Evolutionary conservation across 2,797 vertebrate species (phyloP).

Genomic region (Parambassis ranga): DNA sequence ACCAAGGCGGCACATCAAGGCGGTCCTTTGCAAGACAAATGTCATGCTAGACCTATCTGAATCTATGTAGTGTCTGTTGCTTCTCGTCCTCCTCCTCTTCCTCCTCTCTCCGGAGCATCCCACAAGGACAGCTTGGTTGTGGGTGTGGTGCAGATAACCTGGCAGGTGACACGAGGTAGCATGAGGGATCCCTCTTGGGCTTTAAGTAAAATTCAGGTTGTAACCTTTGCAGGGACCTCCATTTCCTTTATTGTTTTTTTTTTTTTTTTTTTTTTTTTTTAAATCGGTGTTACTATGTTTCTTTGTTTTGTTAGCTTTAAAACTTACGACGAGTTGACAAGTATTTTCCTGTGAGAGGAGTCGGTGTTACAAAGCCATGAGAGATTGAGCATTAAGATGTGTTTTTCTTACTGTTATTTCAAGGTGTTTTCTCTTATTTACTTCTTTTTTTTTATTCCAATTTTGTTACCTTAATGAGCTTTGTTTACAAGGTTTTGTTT

Average conservation of each 20-base stretch:
- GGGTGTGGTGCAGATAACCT: conserved; percentile 11
- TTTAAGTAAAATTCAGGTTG: conserved; percentile 59
- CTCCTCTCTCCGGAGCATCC: conserved; percentile 13
- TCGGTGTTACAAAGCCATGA: conserved; percentile 56
- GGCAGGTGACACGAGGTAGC: conserved; percentile 19
- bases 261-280: not conserved
- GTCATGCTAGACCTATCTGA: conserved; percentile 26
- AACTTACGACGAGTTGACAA: conserved; percentile 9
- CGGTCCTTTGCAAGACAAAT: conserved; percentile 31
- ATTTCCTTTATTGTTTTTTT: not conserved
- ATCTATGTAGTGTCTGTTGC: conserved; percentile 28
- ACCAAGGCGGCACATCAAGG: conserved; percentile 34
- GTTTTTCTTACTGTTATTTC: conserved; percentile 32
- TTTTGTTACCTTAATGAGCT: conserved; percentile 34
- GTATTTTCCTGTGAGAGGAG: conserved; percentile 11
- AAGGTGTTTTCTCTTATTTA: conserved; percentile 13
- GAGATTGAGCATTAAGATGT: conserved; percentile 49
- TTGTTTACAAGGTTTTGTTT: conserved; percentile 38
- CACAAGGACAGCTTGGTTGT: conserved; percentile 3
- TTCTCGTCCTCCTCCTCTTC: not conserved
- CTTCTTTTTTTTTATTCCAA: conserved; percentile 18
- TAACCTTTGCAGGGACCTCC: conserved; percentile 70
- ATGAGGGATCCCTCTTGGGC: conserved; percentile 26
- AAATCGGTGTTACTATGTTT: conserved; percentile 7
- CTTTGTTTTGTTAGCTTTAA: conserved; percentile 39